phyloP scores from a whole-genome alignment of 2,888 invertebrate genomes.

The Ochlodes sylvanus region DNA sequence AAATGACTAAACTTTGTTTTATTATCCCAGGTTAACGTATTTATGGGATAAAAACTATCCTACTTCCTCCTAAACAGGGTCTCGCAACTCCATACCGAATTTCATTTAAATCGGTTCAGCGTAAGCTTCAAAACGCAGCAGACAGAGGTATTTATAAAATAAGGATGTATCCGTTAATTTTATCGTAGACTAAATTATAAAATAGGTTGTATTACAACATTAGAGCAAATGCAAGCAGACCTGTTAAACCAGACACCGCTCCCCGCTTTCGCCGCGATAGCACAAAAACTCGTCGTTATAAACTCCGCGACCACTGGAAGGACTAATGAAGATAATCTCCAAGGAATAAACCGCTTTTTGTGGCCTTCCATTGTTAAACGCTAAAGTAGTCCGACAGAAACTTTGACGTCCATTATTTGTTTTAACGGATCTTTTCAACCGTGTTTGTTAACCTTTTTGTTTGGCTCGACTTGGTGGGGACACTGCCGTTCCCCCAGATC shows the following conservation, averaged over 20 bases:
- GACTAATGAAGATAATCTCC: slow-evolving; percentile 28
- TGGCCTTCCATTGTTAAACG: slow-evolving; percentile 21
- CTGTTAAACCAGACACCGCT: background rate
- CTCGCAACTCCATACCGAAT: too few species aligned
- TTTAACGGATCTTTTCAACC: background rate
- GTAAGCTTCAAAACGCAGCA: too few species aligned
- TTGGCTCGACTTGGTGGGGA: too few species aligned
- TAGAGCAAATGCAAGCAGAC: background rate
- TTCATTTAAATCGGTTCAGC: too few species aligned
- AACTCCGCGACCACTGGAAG: slow-evolving; percentile 3
- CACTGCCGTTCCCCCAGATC: too few species aligned
- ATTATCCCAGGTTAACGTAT: too few species aligned
- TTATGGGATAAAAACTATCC: too few species aligned
- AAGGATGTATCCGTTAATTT: too few species aligned
- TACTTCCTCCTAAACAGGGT: too few species aligned
- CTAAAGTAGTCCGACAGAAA: slow-evolving; percentile 13
- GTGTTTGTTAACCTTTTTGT: background rate
- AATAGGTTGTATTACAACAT: background rate
- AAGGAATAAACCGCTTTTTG: slow-evolving; percentile 27
- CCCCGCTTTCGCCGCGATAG: background rate
- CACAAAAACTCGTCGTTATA: slow-evolving; percentile 22
- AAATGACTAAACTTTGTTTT: too few species aligned
- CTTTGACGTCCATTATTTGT: slow-evolving; percentile 10
- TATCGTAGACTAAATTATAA: too few species aligned
- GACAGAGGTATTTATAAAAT: too few species aligned